phyloP scores from a whole-genome alignment of 2,888 invertebrate genomes.

The Abscondita cerata region DNA sequence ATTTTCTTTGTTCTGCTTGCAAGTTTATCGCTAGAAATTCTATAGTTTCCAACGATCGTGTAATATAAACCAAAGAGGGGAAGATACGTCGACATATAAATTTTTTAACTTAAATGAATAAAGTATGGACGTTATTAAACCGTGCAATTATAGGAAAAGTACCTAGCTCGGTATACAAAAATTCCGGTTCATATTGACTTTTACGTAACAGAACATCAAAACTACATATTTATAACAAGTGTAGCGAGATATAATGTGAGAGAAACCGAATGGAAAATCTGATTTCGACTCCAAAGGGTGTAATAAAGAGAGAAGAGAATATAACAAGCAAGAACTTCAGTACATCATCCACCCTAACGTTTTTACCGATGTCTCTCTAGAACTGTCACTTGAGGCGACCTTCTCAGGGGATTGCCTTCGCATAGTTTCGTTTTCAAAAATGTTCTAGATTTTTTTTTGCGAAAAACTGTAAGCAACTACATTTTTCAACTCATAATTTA shows the following conservation, averaged over 20 bases:
- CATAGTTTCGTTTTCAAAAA: constrained; percentile 20
- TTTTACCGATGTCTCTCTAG: constrained; percentile 39
- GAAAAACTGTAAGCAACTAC: not conserved
- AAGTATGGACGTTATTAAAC: constrained; percentile 17
- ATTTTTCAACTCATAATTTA: constrained; percentile 8
- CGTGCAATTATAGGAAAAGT: constrained; percentile 5
- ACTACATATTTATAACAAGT: constrained; percentile 42
- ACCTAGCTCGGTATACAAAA: no score
- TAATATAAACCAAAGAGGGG: constrained; percentile 11
- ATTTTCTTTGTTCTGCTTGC: constrained; percentile 26
- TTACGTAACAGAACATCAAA: constrained; percentile 32
- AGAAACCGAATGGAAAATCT: constrained; percentile 49
- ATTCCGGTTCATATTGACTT: constrained; percentile 20
- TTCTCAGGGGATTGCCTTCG: constrained; percentile 27
- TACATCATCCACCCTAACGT: constrained; percentile 41
- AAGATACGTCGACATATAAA: constrained; percentile 11
- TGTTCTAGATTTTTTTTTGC: constrained; percentile 4
- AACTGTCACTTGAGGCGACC: constrained; percentile 40
- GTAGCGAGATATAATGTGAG: constrained; percentile 42
- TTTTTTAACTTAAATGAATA: constrained; percentile 22
- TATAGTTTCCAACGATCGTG: constrained; percentile 13
- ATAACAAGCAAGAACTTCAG: constrained; percentile 47
- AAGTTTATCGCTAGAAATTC: constrained; percentile 24
- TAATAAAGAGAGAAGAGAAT: constrained; percentile 48
- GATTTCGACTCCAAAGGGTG: constrained; percentile 49